phyloP scores from a whole-genome alignment of 2,797 vertebrate species.

The Emys orbicularis region DNA sequence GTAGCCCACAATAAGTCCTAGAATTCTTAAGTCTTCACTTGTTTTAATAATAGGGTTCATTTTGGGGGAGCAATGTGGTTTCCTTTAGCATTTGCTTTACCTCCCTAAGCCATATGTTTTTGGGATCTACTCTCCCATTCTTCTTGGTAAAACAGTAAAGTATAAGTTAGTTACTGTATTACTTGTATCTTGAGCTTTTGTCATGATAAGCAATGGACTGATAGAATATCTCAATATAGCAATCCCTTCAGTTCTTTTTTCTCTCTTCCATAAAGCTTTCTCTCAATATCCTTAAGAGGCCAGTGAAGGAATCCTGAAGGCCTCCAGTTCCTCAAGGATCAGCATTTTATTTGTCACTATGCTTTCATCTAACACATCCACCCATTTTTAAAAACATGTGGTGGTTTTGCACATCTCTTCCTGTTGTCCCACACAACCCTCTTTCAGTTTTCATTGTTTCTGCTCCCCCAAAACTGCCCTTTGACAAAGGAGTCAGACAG shows the following conservation, averaged over 20 bases:
- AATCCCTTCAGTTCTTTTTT: background rate
- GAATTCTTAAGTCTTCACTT: background rate
- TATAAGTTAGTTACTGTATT: background rate
- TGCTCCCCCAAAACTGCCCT: background rate
- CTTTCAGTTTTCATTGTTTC: background rate
- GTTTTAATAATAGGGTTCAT: background rate
- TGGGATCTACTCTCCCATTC: background rate
- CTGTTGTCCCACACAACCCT: background rate
- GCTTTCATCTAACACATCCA: accelerated
- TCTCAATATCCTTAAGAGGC: accelerated
- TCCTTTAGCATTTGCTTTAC: background rate
- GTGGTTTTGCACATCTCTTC: background rate
- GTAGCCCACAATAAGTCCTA: background rate
- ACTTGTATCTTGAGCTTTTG: background rate
- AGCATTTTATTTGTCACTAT: accelerated
- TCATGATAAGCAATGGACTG: background rate
- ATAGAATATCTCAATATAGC: too few species aligned
- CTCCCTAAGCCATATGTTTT: background rate
- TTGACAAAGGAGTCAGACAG: accelerated
- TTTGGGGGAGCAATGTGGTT: background rate
- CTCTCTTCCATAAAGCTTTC: background rate
- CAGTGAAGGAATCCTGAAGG: background rate
- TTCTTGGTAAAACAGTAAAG: background rate
- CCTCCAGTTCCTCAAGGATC: background rate
- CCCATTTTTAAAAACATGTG: accelerated